phyloP scores from a whole-genome alignment of 2,797 vertebrate species.

The Macrochelys suwanniensis region DNA sequence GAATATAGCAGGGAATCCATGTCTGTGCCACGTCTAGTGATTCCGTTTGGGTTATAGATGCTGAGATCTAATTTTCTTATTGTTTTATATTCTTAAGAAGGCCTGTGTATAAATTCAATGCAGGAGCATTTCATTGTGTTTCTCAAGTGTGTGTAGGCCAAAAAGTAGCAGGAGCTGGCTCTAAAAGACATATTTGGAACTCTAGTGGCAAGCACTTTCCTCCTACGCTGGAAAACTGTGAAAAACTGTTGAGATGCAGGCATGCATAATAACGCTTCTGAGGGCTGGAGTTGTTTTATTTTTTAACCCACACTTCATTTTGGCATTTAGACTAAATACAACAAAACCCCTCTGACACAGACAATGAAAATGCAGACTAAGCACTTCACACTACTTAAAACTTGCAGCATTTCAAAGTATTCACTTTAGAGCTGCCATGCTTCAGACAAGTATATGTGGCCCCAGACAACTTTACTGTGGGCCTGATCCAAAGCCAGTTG shows the following conservation, averaged over 20 bases:
- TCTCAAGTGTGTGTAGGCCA: constrained; percentile 33
- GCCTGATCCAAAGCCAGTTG: not conserved
- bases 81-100: constrained; percentile 46
- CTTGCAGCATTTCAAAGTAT: not conserved
- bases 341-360: constrained; percentile 30
- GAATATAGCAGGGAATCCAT: constrained; percentile 19
- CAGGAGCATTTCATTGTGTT: not conserved
- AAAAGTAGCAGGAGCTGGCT: constrained; percentile 54
- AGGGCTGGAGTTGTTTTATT: constrained; percentile 53
- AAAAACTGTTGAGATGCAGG: constrained; percentile 72
- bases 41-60: constrained; percentile 48
- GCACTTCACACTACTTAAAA: not conserved
- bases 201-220: constrained; percentile 53
- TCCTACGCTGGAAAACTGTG: constrained; percentile 67
- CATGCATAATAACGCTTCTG: constrained; percentile 60
- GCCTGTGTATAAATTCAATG: constrained; percentile 32
- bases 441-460: not conserved
- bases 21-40: constrained; percentile 43
- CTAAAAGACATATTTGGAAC: constrained; percentile 59
- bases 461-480: not conserved
- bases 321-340: constrained; percentile 51
- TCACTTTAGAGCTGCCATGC: not conserved
- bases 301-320: constrained; percentile 71
- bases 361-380: constrained; percentile 2
- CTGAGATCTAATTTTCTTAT: constrained; percentile 61